Evolutionary conservation across 2,888 invertebrate species (phyloP).

Genomic region (Prosapia bicincta): DNA sequence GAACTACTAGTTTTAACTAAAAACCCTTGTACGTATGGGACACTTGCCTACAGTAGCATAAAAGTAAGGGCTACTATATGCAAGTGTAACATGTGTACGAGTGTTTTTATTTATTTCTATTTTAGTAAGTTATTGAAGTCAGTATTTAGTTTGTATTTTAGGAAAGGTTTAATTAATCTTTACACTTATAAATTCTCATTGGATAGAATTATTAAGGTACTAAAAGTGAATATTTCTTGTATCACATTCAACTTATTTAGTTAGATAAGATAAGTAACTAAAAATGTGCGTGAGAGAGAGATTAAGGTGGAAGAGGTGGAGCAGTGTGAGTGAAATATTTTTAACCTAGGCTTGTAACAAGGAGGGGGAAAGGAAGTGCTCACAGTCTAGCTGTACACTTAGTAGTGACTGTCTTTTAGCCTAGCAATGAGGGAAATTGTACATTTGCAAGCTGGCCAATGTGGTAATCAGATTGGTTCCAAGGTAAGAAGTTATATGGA

Average conservation of each 20-base stretch:
- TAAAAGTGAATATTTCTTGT: no score
- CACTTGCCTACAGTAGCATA: no score
- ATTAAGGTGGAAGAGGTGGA: background rate
- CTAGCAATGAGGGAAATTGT: constrained; percentile 92
- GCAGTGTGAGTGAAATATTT: background rate
- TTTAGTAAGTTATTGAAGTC: no score
- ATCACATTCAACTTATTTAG: background rate
- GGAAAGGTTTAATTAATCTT: no score
- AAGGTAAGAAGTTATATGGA: constrained; percentile 57
- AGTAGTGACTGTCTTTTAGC: background rate
- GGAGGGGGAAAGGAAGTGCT: background rate
- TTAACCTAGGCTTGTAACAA: background rate
- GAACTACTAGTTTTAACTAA: no score
- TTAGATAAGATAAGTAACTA: background rate
- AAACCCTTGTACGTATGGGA: no score
- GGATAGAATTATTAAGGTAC: no score
- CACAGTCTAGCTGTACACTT: background rate
- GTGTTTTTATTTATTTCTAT: no score
- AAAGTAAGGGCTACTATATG: no score
- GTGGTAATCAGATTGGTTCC: constrained; percentile 95
- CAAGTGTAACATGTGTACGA: no score
- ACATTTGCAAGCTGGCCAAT: constrained; percentile 92
- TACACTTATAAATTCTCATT: no score
- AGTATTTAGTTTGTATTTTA: no score
- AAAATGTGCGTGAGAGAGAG: background rate